Evolutionary conservation across 1,140 invertebrate genomes (phyloP).

Genomic region (Brachionus rubens): DNA sequence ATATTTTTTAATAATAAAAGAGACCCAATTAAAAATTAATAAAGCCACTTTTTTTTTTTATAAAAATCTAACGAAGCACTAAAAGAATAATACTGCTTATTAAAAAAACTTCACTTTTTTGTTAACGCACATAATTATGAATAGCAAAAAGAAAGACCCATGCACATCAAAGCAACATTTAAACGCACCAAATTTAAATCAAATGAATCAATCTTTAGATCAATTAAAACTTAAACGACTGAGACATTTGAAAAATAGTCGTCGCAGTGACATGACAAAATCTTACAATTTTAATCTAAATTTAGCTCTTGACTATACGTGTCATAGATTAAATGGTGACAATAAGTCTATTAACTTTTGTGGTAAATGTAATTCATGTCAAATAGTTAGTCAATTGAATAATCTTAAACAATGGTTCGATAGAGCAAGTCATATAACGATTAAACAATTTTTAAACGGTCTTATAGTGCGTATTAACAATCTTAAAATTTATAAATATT

Average conservation of each 20-base stretch:
- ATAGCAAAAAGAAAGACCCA: not conserved
- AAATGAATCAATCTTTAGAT: slow-evolving; percentile 16
- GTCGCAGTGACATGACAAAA: slow-evolving; percentile 39
- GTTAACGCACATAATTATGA: not conserved
- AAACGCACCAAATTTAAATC: too few species aligned
- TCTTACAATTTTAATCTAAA: slow-evolving; percentile 27
- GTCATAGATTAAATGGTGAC: slow-evolving; percentile 16
- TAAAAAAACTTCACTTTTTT: not conserved
- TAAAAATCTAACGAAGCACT: slow-evolving; percentile 35
- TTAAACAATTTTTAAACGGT: slow-evolving; percentile 14
- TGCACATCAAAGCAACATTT: too few species aligned
- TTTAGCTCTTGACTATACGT: slow-evolving; percentile 8
- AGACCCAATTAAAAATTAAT: not conserved
- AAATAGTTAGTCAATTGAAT: slow-evolving; percentile 30
- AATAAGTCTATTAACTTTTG: slow-evolving; percentile 24
- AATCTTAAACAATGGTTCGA: slow-evolving; percentile 41
- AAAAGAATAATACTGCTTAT: slow-evolving; percentile 23
- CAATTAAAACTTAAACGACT: not conserved
- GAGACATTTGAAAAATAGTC: not conserved
- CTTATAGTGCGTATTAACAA: slow-evolving; percentile 23
- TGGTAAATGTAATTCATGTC: slow-evolving; percentile 43
- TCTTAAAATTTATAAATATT: slow-evolving; percentile 26
- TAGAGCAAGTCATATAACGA: slow-evolving; percentile 22
- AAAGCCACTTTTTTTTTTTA: not conserved
- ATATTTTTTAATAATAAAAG: not conserved